Base-by-base conservation (phyloP, 23 tunicate genomes). In the Phallusia fumigata region DNA sequence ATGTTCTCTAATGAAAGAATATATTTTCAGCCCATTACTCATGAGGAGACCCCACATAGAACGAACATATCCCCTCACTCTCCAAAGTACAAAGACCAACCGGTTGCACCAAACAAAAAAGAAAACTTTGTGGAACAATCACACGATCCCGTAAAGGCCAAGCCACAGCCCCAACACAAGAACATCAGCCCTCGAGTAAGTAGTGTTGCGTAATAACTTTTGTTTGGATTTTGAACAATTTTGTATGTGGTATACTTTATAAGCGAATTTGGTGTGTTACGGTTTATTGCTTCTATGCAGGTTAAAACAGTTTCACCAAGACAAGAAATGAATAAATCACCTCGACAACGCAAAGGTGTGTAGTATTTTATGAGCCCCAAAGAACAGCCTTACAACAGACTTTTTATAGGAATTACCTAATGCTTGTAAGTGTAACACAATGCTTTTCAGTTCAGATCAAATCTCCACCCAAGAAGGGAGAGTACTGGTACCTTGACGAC, bases 401-500 rank as follows among this genome's bases (percentile, higher is more conserved):
- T 10, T 40, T 40, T 10, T 40, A 10, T 40, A 40, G 47, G 8
- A 40, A 40, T 40, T 5, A 40, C 47, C 10, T 5, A 3, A 3
- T 40, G 47, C 10, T 40, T 40, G 47, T 40, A 3, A 40, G 47
- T 40, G 47, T 40, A 40, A 40, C 10, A 40, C 47, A 40, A 10
- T 40, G 10, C 47, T 58, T 58, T 58, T 58, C 69, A 58, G 69
- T 58, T 24, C 15, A 13, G 28, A 1, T 58, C 3, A 58, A 58
- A 58, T 58, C 49, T 53, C 40, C 58, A 35, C 28, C 44, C 10
- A 53, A 76, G 45, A 64, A 84, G 19, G 84, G 88, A 47, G 73
- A 85, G 45, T 93, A 93, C 45, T 93, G 97, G 97, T 93, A 93
- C 64, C 36, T 93, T 35, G 97, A 93, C 65, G 87, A 85, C 35